phyloP scores from a whole-genome alignment of 2,888 invertebrate species.

The Antheraea yamamai region DNA sequence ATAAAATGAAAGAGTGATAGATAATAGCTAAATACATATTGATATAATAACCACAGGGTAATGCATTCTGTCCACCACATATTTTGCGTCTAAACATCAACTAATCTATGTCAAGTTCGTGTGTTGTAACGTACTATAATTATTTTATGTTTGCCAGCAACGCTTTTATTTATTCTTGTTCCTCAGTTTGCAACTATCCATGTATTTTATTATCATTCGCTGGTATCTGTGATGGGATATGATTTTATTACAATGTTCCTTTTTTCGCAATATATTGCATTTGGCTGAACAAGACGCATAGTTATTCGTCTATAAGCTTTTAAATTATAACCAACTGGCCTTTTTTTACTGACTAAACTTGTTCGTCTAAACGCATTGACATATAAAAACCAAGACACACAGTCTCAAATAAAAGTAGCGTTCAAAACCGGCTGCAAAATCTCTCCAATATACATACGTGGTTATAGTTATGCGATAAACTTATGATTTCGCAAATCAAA shows the following conservation, averaged over 20 bases:
- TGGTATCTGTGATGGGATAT: conserved; percentile 22
- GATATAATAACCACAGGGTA: conserved; percentile 5
- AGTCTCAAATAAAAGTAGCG: no score
- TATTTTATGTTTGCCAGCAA: conserved; percentile 35
- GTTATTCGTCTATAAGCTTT: neutral
- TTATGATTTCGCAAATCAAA: no score
- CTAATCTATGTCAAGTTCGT: conserved; percentile 50
- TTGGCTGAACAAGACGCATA: neutral
- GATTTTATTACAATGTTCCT: conserved; percentile 21
- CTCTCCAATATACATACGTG: no score
- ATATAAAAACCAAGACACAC: no score
- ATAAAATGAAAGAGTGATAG: neutral
- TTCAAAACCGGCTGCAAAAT: no score
- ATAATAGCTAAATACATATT: neutral
- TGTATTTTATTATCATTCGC: conserved; percentile 21
- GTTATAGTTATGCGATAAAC: no score
- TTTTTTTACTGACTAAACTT: no score
- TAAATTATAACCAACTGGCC: neutral
- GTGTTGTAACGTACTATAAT: conserved; percentile 29
- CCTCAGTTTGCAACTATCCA: conserved; percentile 30
- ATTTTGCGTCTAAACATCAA: conserved; percentile 21
- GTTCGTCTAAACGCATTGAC: no score
- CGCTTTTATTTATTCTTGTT: conserved; percentile 32
- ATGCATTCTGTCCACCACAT: conserved; percentile 16
- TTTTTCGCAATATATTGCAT: conserved; percentile 16